phyloP scores from a whole-genome alignment of 2,797 vertebrate species.

The Galagoides demidoff region DNA sequence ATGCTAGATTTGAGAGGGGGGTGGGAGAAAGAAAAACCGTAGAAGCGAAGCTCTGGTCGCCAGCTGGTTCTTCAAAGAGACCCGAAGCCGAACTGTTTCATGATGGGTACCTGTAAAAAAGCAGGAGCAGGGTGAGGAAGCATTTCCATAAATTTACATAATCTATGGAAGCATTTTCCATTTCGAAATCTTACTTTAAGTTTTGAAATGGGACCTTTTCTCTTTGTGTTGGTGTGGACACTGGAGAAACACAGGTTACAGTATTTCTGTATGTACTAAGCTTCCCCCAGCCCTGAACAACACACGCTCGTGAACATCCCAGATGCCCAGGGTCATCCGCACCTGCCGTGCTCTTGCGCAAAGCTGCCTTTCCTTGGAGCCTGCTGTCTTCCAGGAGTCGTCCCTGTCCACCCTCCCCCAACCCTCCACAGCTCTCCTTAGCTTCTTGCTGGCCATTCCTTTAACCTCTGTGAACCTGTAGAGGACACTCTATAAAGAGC shows the following conservation, averaged over 20 bases:
- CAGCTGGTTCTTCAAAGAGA: not conserved
- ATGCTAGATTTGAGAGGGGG: not conserved
- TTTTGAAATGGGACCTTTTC: not conserved
- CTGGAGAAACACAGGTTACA: not conserved
- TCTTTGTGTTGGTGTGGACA: not conserved
- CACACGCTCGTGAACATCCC: not conserved
- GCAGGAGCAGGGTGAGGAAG: not conserved
- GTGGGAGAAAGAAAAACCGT: not conserved
- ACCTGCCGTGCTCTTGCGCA: accelerated
- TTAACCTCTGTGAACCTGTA: not conserved
- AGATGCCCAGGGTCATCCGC: not conserved
- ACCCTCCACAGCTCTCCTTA: accelerated
- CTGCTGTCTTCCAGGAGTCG: accelerated
- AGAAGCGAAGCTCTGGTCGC: not conserved
- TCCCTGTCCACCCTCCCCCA: no score
- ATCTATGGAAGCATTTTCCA: not conserved
- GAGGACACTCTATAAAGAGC: not conserved
- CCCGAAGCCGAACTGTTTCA: not conserved
- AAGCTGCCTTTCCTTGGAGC: not conserved
- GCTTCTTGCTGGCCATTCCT: not conserved
- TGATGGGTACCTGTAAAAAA: not conserved
- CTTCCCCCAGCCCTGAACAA: not conserved
- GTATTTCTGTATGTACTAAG: no score
- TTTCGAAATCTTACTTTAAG: not conserved
- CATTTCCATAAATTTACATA: not conserved